Percentiles rank a stretch among this genome's conserved stretches.
Conservation (phyloP, 1,140 invertebrate genomes). For the Drosophila paulistorum region DNA sequence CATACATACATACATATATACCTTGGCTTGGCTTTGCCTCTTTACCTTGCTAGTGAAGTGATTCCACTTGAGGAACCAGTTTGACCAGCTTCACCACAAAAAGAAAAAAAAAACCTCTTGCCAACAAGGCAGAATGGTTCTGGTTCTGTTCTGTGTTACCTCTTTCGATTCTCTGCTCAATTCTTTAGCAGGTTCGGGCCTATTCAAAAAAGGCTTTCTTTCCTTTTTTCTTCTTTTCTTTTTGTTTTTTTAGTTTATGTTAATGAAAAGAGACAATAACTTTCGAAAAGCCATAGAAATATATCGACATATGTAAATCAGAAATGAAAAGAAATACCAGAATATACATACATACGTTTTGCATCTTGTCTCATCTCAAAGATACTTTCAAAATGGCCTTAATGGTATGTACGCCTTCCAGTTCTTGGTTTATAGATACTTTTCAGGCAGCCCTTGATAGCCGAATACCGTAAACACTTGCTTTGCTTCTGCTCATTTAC, state of each 20-base stretch:
- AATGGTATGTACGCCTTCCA: too few species aligned
- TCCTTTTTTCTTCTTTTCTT: too few species aligned
- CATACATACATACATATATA: background rate
- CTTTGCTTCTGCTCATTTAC: background rate
- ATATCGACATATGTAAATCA: background rate
- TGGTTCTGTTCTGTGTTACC: constrained; percentile 14
- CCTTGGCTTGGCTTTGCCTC: background rate
- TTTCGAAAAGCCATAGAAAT: background rate
- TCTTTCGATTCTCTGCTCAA: constrained; percentile 3
- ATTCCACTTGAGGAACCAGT: constrained; percentile 40
- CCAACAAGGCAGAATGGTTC: constrained; percentile 57
- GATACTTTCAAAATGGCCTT: background rate
- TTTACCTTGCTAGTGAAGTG: background rate
- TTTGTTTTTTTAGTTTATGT: background rate
- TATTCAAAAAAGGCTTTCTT: background rate
- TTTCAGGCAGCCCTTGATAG: background rate
- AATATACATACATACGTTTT: background rate
- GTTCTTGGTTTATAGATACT: too few species aligned
- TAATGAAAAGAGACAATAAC: background rate
- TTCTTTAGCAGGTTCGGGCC: background rate
- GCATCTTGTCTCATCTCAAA: background rate
- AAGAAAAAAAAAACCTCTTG: constrained; percentile 21
- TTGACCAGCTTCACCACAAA: constrained; percentile 45
- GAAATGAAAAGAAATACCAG: background rate
- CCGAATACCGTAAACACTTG: background rate